These are phyloP conservation scores for Drepana arcuata DNA, from an alignment of 1,140 invertebrate genomes.

Conservation along the genomic window DNA sequence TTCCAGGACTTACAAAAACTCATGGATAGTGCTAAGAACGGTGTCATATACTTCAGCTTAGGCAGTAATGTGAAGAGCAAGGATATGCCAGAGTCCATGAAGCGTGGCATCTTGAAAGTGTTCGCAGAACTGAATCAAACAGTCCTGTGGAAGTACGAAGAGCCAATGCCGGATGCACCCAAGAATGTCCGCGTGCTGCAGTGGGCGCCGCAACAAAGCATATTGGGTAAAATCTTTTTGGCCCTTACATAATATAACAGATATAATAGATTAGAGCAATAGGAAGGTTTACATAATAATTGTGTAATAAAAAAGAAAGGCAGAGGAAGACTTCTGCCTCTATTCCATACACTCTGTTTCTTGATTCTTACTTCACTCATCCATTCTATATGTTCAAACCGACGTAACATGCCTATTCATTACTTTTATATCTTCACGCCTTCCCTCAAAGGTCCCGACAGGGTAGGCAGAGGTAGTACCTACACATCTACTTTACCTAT, in stretches of 20 bases:
- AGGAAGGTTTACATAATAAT: no score
- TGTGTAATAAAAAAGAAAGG: no score
- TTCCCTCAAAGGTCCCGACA: not conserved
- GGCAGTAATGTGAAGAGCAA: slow-evolving; percentile 74
- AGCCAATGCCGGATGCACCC: slow-evolving; percentile 61
- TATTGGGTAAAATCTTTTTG: slow-evolving; percentile 63
- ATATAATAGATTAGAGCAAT: no score
- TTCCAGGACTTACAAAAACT: slow-evolving; percentile 66
- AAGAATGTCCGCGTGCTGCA: slow-evolving; percentile 76
- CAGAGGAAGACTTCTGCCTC: no score
- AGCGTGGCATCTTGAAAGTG: slow-evolving; percentile 62
- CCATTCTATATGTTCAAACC: not conserved
- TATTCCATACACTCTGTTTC: not conserved
- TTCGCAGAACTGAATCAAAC: slow-evolving; percentile 73
- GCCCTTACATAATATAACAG: no score
- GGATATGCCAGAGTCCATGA: slow-evolving; percentile 61
- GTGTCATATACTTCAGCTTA: slow-evolving; percentile 77
- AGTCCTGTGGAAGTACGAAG: slow-evolving; percentile 80
- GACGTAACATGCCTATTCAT: not conserved
- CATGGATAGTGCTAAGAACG: slow-evolving; percentile 71
- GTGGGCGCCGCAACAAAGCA: slow-evolving; percentile 81
- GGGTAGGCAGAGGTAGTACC: no score
- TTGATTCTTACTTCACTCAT: not conserved
- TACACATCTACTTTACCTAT: no score
- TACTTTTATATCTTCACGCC: not conserved